phyloP scores from a whole-genome alignment of 2,113 vertebrate species.

The Bufo bufo region DNA sequence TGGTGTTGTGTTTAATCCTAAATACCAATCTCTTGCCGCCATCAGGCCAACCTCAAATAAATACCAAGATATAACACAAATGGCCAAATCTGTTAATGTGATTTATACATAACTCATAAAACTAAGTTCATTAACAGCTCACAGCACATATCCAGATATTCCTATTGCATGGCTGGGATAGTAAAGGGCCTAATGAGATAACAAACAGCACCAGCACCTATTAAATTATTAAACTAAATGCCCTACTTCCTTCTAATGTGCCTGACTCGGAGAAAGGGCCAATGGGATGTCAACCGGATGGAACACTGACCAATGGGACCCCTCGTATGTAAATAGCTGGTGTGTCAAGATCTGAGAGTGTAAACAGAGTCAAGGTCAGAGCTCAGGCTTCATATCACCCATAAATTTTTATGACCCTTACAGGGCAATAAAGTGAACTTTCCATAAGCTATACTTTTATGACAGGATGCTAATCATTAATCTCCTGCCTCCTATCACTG shows the following conservation, averaged over 20 bases:
- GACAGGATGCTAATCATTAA: constrained; percentile 72
- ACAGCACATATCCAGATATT: constrained; percentile 18
- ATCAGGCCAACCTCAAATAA: background rate
- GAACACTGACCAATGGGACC: constrained; percentile 46
- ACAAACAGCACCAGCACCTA: constrained; percentile 37
- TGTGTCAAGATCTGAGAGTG: constrained; percentile 60
- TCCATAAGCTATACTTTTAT: constrained; percentile 74
- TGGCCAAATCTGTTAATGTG: background rate
- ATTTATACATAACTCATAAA: constrained; percentile 40
- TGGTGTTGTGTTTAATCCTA: background rate
- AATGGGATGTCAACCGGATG: constrained; percentile 4
- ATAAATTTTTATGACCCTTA: constrained; percentile 65
- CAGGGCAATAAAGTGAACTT: constrained; percentile 68
- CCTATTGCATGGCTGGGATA: background rate
- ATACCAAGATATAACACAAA: background rate
- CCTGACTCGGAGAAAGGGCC: background rate
- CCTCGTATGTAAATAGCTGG: constrained; percentile 60
- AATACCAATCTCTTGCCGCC: background rate
- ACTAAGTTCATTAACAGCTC: constrained; percentile 49
- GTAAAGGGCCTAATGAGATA: constrained; percentile 51
- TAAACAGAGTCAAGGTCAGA: constrained; percentile 73
- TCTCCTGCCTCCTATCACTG: background rate
- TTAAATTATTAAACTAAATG: constrained; percentile 53
- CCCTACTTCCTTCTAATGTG: constrained; percentile 36
- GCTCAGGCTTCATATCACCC: constrained; percentile 64